Percentiles rank a stretch among this genome's conserved stretches.
phyloP scores from a whole-genome alignment of 1,140 invertebrate genomes.

The Drosophila littoralis region DNA sequence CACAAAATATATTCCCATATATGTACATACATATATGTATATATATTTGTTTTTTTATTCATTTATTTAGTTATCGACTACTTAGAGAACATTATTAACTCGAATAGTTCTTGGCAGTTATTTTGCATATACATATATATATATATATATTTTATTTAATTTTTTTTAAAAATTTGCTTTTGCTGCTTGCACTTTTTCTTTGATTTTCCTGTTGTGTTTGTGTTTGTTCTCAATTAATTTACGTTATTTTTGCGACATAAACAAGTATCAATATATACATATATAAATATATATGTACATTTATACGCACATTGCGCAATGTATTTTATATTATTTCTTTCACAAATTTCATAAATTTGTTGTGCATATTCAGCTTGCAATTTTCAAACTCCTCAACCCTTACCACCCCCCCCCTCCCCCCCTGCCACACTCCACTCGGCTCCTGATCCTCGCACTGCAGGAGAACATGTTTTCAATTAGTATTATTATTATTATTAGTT shows the following conservation, averaged over 20 bases:
- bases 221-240: conserved; percentile 24
- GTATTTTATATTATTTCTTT: conserved; percentile 76
- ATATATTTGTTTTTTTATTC: conserved; percentile 13
- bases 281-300: conserved; percentile 38
- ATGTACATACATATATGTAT: conserved; percentile 36
- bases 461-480: background rate
- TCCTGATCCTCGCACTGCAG: background rate
- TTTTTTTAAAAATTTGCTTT: conserved; percentile 61
- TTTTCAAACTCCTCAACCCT: too few species aligned
- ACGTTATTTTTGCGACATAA: conserved; percentile 56
- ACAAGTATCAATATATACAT: conserved; percentile 51
- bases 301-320: conserved; percentile 37
- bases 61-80: conserved; percentile 49
- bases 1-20: conserved; percentile 65
- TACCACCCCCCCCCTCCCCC: too few species aligned
- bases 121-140: conserved; percentile 54
- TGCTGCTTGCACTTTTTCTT: conserved; percentile 27
- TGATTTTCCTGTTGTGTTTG: conserved; percentile 12
- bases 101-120: conserved; percentile 81
- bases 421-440: background rate
- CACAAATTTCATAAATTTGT: conserved; percentile 34
- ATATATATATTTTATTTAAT: conserved; percentile 38
- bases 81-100: conserved; percentile 78
- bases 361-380: conserved; percentile 8
- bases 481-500: background rate